Evolutionary conservation across 2,888 invertebrate species (phyloP).

Genomic region (Chorisops tibialis): DNA sequence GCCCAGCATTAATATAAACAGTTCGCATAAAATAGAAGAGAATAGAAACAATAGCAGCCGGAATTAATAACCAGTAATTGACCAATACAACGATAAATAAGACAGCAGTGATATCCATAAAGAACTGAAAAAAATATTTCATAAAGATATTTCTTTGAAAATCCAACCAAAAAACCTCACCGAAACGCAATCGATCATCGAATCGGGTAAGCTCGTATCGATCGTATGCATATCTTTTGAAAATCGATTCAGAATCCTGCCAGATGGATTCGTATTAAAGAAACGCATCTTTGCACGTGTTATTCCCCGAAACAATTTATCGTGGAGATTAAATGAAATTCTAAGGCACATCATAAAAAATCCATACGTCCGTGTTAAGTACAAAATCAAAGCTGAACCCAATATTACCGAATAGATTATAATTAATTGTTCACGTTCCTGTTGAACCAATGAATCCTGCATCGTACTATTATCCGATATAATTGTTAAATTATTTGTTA

Average conservation of each 20-base stretch:
- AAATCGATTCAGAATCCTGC: conserved; percentile 64
- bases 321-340: conserved; percentile 72
- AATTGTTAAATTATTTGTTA: too few species aligned
- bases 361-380: conserved; percentile 58
- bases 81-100: conserved; percentile 63
- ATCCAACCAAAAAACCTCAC: not conserved
- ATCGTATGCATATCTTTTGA: conserved; percentile 62
- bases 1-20: conserved; percentile 56
- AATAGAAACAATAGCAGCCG: conserved; percentile 58
- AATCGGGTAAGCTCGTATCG: conserved; percentile 53
- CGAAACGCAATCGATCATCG: conserved; percentile 51
- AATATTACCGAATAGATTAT: conserved; percentile 46
- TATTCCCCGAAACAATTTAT: conserved; percentile 73
- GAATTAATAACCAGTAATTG: conserved; percentile 61
- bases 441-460: not conserved
- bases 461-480: not conserved
- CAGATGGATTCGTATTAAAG: conserved; percentile 75
- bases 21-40: conserved; percentile 60
- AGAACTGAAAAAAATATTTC: conserved; percentile 41
- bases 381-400: conserved; percentile 49
- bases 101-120: conserved; percentile 52
- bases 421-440: conserved; percentile 41
- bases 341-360: conserved; percentile 72
- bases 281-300: conserved; percentile 70
- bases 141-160: not conserved